Conservation (phyloP, 2,888 invertebrate species). For the Nematopogon swammerdamellus region DNA sequence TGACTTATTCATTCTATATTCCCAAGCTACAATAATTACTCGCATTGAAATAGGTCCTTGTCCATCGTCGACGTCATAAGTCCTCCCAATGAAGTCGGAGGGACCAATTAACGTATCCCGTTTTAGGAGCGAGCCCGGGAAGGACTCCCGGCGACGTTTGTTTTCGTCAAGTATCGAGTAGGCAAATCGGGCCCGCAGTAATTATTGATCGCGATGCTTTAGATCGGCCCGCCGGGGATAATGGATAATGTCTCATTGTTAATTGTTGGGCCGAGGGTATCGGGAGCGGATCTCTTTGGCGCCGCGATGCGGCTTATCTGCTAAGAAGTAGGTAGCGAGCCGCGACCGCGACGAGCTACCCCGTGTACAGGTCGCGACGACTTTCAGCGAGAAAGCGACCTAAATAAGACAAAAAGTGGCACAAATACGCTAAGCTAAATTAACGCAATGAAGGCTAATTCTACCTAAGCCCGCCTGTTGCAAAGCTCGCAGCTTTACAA, state of each 20-base stretch:
- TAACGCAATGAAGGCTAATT: too few species aligned
- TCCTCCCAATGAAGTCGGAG: background rate
- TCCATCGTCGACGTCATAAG: background rate
- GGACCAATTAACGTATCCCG: background rate
- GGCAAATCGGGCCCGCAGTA: background rate
- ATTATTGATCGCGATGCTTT: background rate
- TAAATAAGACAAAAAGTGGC: background rate
- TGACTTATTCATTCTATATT: too few species aligned
- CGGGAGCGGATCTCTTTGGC: slow-evolving; percentile 49
- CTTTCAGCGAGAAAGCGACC: background rate
- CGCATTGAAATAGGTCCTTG: too few species aligned
- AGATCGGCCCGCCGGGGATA: slow-evolving; percentile 10
- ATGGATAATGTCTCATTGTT: slow-evolving; percentile 57
- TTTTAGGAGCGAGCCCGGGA: background rate
- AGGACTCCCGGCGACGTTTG: background rate
- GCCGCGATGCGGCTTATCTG: slow-evolving; percentile 39
- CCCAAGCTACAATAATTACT: too few species aligned
- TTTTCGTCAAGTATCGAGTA: background rate
- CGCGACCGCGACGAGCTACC: slow-evolving; percentile 17
- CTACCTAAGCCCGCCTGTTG: too few species aligned
- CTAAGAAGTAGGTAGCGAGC: slow-evolving; percentile 10
- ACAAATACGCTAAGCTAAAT: background rate
- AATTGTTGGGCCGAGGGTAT: slow-evolving; percentile 45
- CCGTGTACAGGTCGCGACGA: background rate
- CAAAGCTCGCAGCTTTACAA: too few species aligned